These are phyloP conservation scores for Lophius americanus DNA, from an alignment of 2,797 vertebrate genomes.

Conservation along the genomic window DNA sequence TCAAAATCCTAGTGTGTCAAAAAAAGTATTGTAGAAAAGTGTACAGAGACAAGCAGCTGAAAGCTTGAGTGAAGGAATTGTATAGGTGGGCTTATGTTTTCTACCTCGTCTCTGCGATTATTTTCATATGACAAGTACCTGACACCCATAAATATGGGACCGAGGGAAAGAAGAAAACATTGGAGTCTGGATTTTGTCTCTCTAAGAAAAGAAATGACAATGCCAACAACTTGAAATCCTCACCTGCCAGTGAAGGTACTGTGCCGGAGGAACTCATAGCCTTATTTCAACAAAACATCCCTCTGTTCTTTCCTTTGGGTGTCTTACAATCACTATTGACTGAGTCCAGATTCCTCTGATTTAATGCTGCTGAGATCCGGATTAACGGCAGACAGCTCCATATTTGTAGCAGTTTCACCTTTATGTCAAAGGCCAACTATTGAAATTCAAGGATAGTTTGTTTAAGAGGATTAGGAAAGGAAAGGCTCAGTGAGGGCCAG, in stretches of 20 bases:
- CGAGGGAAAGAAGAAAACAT: conserved; percentile 56
- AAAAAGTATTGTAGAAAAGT: conserved; percentile 58
- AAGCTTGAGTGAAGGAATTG: conserved; percentile 68
- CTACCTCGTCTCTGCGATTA: conserved; percentile 67
- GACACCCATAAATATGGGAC: conserved; percentile 75
- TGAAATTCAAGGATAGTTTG: conserved; percentile 43
- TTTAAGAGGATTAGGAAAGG: conserved; percentile 65
- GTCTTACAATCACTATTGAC: conserved; percentile 45
- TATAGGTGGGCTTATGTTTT: conserved; percentile 76
- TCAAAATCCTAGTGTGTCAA: conserved; percentile 47
- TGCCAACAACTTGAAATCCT: conserved; percentile 62
- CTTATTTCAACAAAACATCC: conserved; percentile 39
- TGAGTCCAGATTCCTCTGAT: conserved; percentile 37
- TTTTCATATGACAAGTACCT: conserved; percentile 74
- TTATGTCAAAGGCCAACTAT: conserved; percentile 57
- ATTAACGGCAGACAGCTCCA: conserved; percentile 47
- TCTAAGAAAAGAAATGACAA: conserved; percentile 72
- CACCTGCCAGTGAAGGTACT: conserved; percentile 28
- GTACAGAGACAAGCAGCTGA: conserved; percentile 46
- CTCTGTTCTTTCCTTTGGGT: conserved; percentile 32
- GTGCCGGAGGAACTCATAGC: conserved; percentile 40
- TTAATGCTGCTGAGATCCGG: conserved; percentile 37
- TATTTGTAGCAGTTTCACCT: conserved; percentile 38
- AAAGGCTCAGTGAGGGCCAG: conserved; percentile 43
- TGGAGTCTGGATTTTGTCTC: conserved; percentile 67